phyloP scores from a whole-genome alignment of 2,888 invertebrate species.

The Perithous albicinctus region DNA sequence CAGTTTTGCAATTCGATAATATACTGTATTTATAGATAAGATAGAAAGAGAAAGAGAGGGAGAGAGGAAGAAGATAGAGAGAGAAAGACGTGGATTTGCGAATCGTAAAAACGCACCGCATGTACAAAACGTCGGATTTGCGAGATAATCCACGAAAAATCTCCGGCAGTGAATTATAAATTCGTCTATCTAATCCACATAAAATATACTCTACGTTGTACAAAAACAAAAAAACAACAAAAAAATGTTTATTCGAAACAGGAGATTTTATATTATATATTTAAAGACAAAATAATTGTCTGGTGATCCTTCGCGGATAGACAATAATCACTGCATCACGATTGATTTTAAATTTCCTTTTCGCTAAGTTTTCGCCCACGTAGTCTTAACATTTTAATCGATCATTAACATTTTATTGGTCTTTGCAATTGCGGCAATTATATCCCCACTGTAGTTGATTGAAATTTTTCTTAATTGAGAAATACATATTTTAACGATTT shows the following conservation, averaged over 20 bases:
- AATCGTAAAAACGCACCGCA: constrained; percentile 68
- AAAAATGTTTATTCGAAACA: not conserved
- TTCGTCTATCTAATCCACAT: not conserved
- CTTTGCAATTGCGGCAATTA: constrained; percentile 15
- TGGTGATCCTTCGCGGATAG: not conserved
- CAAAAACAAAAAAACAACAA: constrained; percentile 15
- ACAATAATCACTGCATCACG: constrained; percentile 30
- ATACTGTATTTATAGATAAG: constrained; percentile 50
- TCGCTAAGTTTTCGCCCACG: constrained; percentile 11
- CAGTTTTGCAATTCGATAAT: constrained; percentile 18
- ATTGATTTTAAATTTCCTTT: constrained; percentile 5
- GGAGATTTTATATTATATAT: constrained; percentile 26
- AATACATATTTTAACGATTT: constrained; percentile 50
- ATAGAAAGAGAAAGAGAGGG: no score
- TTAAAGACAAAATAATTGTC: no score
- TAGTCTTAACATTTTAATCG: constrained; percentile 9
- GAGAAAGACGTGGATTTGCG: constrained; percentile 63
- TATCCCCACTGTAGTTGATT: constrained; percentile 21
- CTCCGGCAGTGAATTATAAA: constrained; percentile 41
- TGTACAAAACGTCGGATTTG: constrained; percentile 67
- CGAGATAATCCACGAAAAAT: constrained; percentile 46
- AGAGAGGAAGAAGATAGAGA: no score
- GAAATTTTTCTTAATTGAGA: constrained; percentile 24
- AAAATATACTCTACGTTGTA: constrained; percentile 34
- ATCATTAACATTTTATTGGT: constrained; percentile 18